These are phyloP conservation scores for Mercenaria mercenaria DNA, from an alignment of 1,140 invertebrate genomes.

Conservation along the genomic window DNA sequence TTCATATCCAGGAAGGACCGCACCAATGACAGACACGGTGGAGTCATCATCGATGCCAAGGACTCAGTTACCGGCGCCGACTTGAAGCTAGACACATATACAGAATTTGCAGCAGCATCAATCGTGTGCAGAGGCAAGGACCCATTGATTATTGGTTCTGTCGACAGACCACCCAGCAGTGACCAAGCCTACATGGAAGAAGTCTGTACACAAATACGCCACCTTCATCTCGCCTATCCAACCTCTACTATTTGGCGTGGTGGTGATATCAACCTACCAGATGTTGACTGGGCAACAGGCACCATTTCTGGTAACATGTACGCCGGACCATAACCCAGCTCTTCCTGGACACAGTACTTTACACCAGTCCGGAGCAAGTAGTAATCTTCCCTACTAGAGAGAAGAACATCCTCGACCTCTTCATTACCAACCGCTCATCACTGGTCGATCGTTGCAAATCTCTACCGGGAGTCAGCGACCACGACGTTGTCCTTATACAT, in stretches of 20 bases:
- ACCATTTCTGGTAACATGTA: not conserved
- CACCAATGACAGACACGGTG: too few species aligned
- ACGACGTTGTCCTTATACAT: conserved; percentile 39
- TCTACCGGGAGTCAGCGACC: conserved; percentile 34
- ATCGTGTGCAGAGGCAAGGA: too few species aligned
- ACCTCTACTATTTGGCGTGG: not conserved
- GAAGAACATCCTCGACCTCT: conserved; percentile 23
- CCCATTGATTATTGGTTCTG: too few species aligned
- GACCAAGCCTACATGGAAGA: conserved; percentile 7
- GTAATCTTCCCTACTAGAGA: conserved; percentile 52
- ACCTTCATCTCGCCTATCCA: not conserved
- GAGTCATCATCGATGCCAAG: too few species aligned
- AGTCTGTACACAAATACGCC: not conserved
- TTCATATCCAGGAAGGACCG: too few species aligned
- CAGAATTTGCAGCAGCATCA: too few species aligned
- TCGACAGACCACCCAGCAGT: too few species aligned
- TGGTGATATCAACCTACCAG: not conserved
- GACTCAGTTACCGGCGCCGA: too few species aligned
- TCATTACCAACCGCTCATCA: conserved; percentile 21
- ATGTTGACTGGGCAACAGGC: not conserved
- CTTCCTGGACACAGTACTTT: conserved; percentile 1
- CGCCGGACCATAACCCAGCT: not conserved
- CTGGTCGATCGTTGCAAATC: not conserved
- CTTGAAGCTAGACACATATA: too few species aligned
- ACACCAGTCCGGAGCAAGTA: conserved; percentile 35